phyloP scores from a whole-genome alignment of 2,888 invertebrate species.

The Apodemia zela region DNA sequence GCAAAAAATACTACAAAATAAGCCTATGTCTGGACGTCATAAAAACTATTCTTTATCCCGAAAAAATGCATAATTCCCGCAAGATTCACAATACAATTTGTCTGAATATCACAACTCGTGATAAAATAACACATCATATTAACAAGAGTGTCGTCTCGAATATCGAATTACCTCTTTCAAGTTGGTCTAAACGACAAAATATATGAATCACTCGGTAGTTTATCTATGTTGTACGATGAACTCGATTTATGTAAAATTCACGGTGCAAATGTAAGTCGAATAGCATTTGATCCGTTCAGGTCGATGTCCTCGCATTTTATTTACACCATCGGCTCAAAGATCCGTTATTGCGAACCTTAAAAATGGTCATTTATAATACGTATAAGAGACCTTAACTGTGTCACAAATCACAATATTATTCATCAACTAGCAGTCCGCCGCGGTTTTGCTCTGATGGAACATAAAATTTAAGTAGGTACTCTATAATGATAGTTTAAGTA shows the following conservation, averaged over 20 bases:
- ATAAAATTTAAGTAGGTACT: too few relatives aligned
- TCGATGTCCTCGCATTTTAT: conserved; percentile 71
- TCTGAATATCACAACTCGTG: too few relatives aligned
- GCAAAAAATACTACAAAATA: too few relatives aligned
- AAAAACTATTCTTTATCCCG: too few relatives aligned
- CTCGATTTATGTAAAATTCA: conserved; percentile 56
- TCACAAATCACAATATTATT: conserved; percentile 1
- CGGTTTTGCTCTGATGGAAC: not conserved
- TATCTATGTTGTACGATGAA: conserved; percentile 34
- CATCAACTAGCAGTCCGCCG: not conserved
- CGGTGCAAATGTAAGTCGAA: conserved; percentile 49
- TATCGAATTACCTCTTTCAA: not conserved
- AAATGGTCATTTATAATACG: conserved; percentile 35
- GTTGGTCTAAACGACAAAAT: not conserved
- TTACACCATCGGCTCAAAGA: conserved; percentile 68
- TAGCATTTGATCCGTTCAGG: conserved; percentile 69
- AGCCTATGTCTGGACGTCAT: too few relatives aligned
- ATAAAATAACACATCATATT: too few relatives aligned
- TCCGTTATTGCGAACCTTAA: conserved; percentile 66
- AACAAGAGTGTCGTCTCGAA: not conserved
- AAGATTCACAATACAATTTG: too few relatives aligned
- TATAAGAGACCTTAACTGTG: conserved; percentile 4
- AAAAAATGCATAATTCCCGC: too few relatives aligned
- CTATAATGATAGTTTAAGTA: too few relatives aligned
- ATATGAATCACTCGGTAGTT: conserved; percentile 50